Percentiles rank a stretch among this genome's conserved stretches.
Evolutionary conservation across 1,140 invertebrate species (phyloP).

Genomic region (Nephotettix cincticeps): DNA sequence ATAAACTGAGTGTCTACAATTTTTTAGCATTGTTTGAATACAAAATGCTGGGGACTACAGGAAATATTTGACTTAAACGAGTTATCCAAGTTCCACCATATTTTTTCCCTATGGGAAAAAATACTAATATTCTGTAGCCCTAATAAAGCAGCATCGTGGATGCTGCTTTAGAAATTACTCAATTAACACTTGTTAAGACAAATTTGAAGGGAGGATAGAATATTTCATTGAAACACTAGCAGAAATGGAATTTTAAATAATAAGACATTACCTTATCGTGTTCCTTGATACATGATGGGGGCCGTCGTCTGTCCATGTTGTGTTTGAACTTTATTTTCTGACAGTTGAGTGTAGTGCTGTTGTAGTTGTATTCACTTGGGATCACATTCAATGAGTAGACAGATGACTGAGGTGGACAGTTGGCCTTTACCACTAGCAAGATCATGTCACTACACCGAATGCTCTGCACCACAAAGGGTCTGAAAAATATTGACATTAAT

Average conservation of each 20-base stretch:
- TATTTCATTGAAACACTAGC: neutral
- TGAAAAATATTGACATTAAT: conserved; percentile 42
- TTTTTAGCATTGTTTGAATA: too few species aligned
- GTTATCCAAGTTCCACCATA: too few species aligned
- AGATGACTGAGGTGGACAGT: conserved; percentile 52
- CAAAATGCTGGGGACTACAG: too few species aligned
- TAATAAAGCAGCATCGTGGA: too few species aligned
- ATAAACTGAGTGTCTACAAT: too few species aligned
- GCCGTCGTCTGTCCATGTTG: conserved; percentile 47
- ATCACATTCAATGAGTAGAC: conserved; percentile 46
- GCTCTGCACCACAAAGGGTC: conserved; percentile 78
- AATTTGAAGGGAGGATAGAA: neutral
- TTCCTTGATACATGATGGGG: conserved; percentile 45
- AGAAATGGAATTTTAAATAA: too few species aligned
- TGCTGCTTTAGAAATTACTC: neutral
- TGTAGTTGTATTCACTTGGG: conserved; percentile 45
- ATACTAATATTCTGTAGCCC: too few species aligned
- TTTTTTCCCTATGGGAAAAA: too few species aligned
- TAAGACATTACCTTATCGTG: conserved; percentile 46
- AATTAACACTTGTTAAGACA: neutral
- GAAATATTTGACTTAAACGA: neutral
- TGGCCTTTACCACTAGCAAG: conserved; percentile 73
- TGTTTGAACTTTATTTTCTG: conserved; percentile 40
- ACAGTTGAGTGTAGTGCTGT: conserved; percentile 39
- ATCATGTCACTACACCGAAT: conserved; percentile 83